Evolutionary conservation across 2,113 vertebrate species (phyloP).

Genomic region (Brachypteracias leptosomus): DNA sequence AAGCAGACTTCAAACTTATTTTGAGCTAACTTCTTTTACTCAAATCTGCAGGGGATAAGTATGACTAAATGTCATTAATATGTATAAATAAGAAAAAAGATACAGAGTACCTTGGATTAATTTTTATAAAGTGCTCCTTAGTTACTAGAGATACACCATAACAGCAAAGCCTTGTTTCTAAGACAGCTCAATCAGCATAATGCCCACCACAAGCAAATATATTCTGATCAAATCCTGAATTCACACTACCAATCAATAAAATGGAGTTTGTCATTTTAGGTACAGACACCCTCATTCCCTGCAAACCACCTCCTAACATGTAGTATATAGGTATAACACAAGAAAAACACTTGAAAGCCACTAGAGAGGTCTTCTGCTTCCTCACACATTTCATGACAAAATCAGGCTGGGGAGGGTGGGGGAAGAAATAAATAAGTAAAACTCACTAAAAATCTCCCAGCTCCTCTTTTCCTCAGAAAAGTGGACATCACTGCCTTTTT

Average conservation of each 20-base stretch:
- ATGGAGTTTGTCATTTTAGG: not conserved
- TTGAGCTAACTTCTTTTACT: not conserved
- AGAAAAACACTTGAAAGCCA: too few species aligned
- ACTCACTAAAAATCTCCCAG: too few species aligned
- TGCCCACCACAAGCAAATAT: not conserved
- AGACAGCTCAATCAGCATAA: not conserved
- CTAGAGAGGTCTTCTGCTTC: too few species aligned
- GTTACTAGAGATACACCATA: not conserved
- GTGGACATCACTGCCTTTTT: too few species aligned
- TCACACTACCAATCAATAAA: not conserved
- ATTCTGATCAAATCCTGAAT: not conserved
- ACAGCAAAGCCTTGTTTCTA: not conserved
- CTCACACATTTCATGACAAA: too few species aligned
- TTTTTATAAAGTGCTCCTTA: not conserved
- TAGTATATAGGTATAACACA: too few species aligned
- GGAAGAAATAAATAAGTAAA: too few species aligned
- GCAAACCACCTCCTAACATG: too few species aligned
- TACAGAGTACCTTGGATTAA: not conserved
- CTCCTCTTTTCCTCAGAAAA: too few species aligned
- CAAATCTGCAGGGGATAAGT: not conserved
- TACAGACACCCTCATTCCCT: too few species aligned
- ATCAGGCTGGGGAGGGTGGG: too few species aligned
- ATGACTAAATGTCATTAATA: not conserved
- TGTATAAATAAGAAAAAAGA: not conserved
- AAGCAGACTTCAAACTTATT: not conserved